Percentiles rank a stretch among this genome's conserved stretches.
Evolutionary conservation across 2,797 vertebrate species (phyloP).

Genomic region (Protosalanx chinensis): DNA sequence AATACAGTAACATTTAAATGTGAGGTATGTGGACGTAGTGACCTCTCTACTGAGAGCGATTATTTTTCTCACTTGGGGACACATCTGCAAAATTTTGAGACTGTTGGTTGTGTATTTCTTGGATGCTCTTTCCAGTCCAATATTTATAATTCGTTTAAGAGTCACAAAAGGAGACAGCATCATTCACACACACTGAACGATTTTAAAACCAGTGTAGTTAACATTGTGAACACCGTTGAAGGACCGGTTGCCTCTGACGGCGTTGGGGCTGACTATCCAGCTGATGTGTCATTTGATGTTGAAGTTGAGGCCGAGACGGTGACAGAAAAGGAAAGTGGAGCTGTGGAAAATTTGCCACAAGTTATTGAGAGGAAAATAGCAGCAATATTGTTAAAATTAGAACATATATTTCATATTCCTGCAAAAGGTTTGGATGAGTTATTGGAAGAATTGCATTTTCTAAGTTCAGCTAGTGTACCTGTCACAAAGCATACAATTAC

Average conservation of each 20-base stretch:
- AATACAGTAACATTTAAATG: slow-evolving; percentile 30
- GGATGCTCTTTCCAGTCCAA: slow-evolving; percentile 34
- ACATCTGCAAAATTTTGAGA: slow-evolving; percentile 24
- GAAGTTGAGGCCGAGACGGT: slow-evolving; percentile 19
- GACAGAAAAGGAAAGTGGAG: slow-evolving; percentile 20
- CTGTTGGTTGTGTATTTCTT: slow-evolving; percentile 29
- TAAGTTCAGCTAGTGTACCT: slow-evolving; percentile 23
- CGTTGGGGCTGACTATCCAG: not conserved
- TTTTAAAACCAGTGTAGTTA: slow-evolving; percentile 27
- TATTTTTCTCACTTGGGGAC: slow-evolving; percentile 25
- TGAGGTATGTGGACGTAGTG: slow-evolving; percentile 20
- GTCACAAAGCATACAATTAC: slow-evolving; percentile 14
- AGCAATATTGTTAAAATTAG: slow-evolving; percentile 31
- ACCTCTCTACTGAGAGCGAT: slow-evolving; percentile 21
- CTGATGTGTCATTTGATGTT: slow-evolving; percentile 23
- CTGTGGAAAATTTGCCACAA: slow-evolving; percentile 18
- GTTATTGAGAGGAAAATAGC: slow-evolving; percentile 25
- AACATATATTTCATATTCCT: slow-evolving; percentile 36
- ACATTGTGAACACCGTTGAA: not conserved
- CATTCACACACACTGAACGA: slow-evolving; percentile 27
- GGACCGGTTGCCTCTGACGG: too few relatives aligned
- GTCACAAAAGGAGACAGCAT: slow-evolving; percentile 37
- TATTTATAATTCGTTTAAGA: slow-evolving; percentile 27
- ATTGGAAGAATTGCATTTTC: slow-evolving; percentile 30
- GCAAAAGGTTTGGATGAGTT: slow-evolving; percentile 24